Evolutionary conservation across 2,113 vertebrate species (phyloP), one percentile per base, ranked within the genome.

Genomic region (Perca fluviatilis): DNA sequence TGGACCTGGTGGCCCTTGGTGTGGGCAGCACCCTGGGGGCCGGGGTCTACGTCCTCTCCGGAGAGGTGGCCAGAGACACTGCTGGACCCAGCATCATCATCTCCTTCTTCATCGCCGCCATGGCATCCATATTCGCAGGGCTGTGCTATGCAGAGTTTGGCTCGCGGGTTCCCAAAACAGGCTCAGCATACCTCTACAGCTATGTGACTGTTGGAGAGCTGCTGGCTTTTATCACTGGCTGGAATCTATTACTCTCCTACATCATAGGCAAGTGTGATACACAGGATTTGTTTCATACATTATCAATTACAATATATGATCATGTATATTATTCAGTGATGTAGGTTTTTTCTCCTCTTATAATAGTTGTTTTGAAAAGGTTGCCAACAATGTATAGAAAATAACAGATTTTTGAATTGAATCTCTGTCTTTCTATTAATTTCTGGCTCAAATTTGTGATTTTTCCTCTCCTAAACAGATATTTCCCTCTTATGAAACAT

Each of bases 131-230:
- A 78, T 95, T 97, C 25, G 96, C 96, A 2, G 97, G 96, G 36
- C 80, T 97, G 69, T 97, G 96, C 89, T 98, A 97, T 0, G 96
- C 96, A 0, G 96, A 98, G 86, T 93, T 97, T 0, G 97, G 97
- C 30, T 91, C 96, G 16, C 89, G 95, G 0, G 95, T 97, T 56
- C 97, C 97, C 9, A 93, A 97, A 82, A 96, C 96, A 0, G 96
- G 97, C 58, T 98, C 97, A 0, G 96, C 95, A 8, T 98, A 97
- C 88, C 95, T 97, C 15, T 97, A 98, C 94, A 97, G 95, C 91
- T 97, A 97, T 0, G 92, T 97, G 85, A 96, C 96, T 0, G 90
- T 97, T 15, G 97, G 97, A 0, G 97, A 98, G 90, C 90, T 98
- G 63, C 95, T 96, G 92, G 97, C 97, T 0, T 97, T 98, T 72